phyloP scores from a whole-genome alignment of 2,113 vertebrate species.

The Sphaerodactylus townsendi region DNA sequence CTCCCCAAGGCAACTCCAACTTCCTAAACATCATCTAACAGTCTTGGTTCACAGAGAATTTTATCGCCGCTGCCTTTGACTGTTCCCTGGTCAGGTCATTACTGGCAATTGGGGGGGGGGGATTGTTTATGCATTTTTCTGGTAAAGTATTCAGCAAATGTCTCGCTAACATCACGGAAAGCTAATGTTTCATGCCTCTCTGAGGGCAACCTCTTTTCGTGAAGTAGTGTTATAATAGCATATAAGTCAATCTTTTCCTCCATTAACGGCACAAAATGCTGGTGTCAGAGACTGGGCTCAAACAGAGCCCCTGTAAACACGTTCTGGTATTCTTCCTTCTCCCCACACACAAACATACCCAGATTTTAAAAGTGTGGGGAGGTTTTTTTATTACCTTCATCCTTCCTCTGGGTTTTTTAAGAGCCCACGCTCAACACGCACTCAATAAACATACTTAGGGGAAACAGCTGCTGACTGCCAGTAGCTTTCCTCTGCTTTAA shows the following conservation, averaged over 20 bases:
- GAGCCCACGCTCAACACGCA: not conserved
- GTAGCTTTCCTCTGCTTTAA: not conserved
- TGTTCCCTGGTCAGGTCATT: constrained; percentile 67
- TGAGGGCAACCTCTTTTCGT: constrained; percentile 54
- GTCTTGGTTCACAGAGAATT: constrained; percentile 47
- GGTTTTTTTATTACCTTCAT: not conserved
- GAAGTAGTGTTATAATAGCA: constrained; percentile 29
- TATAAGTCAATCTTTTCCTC: constrained; percentile 31
- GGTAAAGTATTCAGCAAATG: constrained; percentile 53
- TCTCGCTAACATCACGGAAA: constrained; percentile 30
- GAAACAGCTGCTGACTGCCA: not conserved
- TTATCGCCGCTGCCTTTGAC: constrained; percentile 60
- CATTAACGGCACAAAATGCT: constrained; percentile 22
- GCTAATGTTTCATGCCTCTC: constrained; percentile 65
- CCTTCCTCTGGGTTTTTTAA: not conserved
- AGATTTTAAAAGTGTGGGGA: not conserved
- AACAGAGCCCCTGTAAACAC: constrained; percentile 26
- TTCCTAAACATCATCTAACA: constrained; percentile 32
- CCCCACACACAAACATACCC: not conserved
- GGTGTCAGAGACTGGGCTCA: constrained; percentile 24
- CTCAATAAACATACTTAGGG: not conserved
- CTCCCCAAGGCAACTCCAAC: constrained; percentile 11
- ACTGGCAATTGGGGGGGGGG: constrained; percentile 13
- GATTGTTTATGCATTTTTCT: constrained; percentile 51
- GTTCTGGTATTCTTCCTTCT: not conserved